Evolutionary conservation across 2,113 vertebrate genomes (phyloP).

Genomic region (Entomyzon cyanotis): DNA sequence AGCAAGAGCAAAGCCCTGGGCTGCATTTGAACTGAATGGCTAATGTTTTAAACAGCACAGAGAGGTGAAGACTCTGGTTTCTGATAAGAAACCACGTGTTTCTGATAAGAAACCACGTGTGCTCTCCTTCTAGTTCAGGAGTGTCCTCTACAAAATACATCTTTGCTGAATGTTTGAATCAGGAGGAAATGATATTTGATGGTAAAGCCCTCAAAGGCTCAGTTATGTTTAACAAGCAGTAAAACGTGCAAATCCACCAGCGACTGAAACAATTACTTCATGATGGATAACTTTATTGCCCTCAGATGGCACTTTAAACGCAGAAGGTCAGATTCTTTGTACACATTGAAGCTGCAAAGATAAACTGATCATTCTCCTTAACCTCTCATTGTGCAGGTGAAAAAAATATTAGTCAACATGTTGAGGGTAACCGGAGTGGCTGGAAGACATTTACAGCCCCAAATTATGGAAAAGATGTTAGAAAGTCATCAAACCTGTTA

Average conservation of each 20-base stretch:
- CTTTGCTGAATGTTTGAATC: constrained; percentile 20
- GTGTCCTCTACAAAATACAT: background rate
- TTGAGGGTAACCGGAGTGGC: background rate
- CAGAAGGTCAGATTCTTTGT: constrained; percentile 57
- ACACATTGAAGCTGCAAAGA: constrained; percentile 47
- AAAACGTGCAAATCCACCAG: constrained; percentile 15
- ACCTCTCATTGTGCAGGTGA: background rate
- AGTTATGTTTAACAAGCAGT: constrained; percentile 40
- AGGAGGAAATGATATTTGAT: constrained; percentile 33
- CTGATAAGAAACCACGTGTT: background rate
- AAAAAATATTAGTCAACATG: constrained; percentile 6
- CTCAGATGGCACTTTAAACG: constrained; percentile 51
- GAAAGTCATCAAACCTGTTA: background rate
- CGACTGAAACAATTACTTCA: constrained; percentile 29
- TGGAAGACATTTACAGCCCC: background rate
- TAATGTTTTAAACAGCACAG: background rate
- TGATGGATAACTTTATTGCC: constrained; percentile 59
- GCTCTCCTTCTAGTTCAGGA: background rate
- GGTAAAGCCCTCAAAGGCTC: background rate
- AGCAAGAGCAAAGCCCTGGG: background rate
- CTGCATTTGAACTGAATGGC: background rate
- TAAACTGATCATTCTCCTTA: constrained; percentile 39
- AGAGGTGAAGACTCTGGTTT: background rate
- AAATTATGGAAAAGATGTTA: background rate
- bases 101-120: background rate